A percentile compares a stretch with the other conserved stretches of the same genome.
Conservation (phyloP, 2,113 vertebrate species). For the Henicopernis longicauda region DNA sequence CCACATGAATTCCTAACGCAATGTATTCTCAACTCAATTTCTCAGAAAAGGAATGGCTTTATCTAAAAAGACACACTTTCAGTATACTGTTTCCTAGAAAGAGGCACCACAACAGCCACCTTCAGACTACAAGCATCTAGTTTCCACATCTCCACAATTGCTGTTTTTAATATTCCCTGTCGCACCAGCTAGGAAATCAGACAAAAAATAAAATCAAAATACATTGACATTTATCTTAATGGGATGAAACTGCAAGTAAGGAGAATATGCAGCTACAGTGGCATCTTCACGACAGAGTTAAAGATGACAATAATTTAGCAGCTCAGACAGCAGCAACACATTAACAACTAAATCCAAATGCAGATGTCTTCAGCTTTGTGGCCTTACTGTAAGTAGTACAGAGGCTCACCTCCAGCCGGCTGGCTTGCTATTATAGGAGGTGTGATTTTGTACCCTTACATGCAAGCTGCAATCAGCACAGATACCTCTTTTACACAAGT, state of each 20-base stretch:
- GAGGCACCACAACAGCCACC: neutral
- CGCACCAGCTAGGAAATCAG: neutral
- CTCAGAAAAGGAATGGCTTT: neutral
- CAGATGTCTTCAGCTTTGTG: neutral
- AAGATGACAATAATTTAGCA: neutral
- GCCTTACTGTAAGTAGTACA: fast-evolving
- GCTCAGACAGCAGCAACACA: neutral
- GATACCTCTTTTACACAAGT: neutral
- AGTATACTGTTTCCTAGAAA: neutral
- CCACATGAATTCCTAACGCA: neutral
- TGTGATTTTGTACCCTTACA: neutral
- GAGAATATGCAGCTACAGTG: neutral
- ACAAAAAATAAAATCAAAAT: neutral
- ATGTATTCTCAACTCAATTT: neutral
- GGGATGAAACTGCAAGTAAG: neutral
- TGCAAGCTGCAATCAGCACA: neutral
- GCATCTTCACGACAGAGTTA: neutral
- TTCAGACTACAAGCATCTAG: neutral
- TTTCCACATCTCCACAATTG: neutral
- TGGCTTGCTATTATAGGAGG: neutral
- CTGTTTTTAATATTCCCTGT: neutral
- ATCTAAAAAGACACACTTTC: neutral
- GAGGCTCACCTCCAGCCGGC: neutral
- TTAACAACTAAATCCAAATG: neutral
- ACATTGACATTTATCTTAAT: neutral